Evolutionary conservation across 2,888 invertebrate species (phyloP), one percentile per base, ranked within the genome.

Genomic region (Sarcophaga subvicina): DNA sequence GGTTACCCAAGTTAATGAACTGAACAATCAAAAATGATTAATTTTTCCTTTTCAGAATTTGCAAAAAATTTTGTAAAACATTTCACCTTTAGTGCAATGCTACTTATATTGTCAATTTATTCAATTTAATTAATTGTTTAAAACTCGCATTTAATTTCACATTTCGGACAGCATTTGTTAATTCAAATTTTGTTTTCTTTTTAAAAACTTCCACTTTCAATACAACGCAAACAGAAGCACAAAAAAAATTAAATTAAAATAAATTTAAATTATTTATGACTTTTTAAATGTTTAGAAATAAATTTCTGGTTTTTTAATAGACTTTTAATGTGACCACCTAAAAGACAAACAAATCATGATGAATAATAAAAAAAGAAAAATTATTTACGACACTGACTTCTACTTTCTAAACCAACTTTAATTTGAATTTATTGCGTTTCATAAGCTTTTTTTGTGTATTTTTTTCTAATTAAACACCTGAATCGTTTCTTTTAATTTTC

Each of bases 161-260:
- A 14, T 54, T 14, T 17, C 5, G 54, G 17, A 4, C 3, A 54
- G 54, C 54, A 54, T 54, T 54, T 54, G 17, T 54, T 12, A 54
- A 54, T 54, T 54, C 17, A 54, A 54, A 54, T 54, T 54, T 54
- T 4, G 17, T 14, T 37, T 37, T 37, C 37, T 37, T 37, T 37
- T 14, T 14, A 4, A 17, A 54, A 66, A 59, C 70, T 76, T 82
- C 70, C 81, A 76, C 71, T 77, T 77, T 47, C 14, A 64, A 71
- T 47, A n/a, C 22, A 49, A 3, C 10, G n/a, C 66, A n/a, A 66
- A 37, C 20, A 47, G 17, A 54, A 3, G 4, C 14, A 54, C 0
- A 54, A 14, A 54, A 54, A 17, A 1, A 5, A 14, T 22, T 22
- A 22, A 22, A 22, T 22, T 22, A 17, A 12, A 17, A 2, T 54